Percentiles rank a stretch among this genome's conserved stretches.
phyloP scores from a whole-genome alignment of 2,888 invertebrate species.

The Dichetophora obliterata region DNA sequence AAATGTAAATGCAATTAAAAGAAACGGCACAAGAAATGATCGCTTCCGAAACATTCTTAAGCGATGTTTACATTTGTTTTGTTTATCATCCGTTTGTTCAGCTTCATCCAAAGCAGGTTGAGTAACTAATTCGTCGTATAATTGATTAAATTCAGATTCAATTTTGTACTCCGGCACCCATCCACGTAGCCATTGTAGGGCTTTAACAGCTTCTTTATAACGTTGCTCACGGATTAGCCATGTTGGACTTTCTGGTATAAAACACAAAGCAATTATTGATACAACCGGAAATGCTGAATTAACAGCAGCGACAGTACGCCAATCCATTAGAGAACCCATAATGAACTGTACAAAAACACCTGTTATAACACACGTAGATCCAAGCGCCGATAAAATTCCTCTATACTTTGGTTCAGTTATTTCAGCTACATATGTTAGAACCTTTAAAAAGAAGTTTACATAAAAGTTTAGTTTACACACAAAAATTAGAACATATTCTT shows the following conservation, averaged over 20 bases:
- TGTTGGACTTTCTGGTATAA: slow-evolving; percentile 86
- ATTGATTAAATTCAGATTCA: slow-evolving; percentile 69
- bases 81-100: slow-evolving; percentile 49
- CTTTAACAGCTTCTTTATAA: slow-evolving; percentile 76
- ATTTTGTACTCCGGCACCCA: slow-evolving; percentile 78
- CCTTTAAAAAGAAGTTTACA: slow-evolving; percentile 72
- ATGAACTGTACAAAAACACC: slow-evolving; percentile 84
- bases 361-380: slow-evolving; percentile 81
- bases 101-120: slow-evolving; percentile 61
- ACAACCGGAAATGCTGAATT: slow-evolving; percentile 77
- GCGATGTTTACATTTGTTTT: slow-evolving; percentile 52
- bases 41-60: slow-evolving; percentile 72
- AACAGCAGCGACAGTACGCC: slow-evolving; percentile 80
- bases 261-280: slow-evolving; percentile 76
- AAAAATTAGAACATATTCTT: not conserved
- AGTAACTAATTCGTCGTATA: slow-evolving; percentile 64
- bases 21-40: slow-evolving; percentile 79
- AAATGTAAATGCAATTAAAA: slow-evolving; percentile 77
- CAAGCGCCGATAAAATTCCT: slow-evolving; percentile 77
- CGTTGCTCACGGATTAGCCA: slow-evolving; percentile 82
- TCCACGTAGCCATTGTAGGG: slow-evolving; percentile 83
- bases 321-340: slow-evolving; percentile 78
- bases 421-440: slow-evolving; percentile 87
- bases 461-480: not conserved
- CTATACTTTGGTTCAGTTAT: slow-evolving; percentile 84